Conservation (phyloP, 2,113 vertebrate genomes). For the Tichodroma muraria region DNA sequence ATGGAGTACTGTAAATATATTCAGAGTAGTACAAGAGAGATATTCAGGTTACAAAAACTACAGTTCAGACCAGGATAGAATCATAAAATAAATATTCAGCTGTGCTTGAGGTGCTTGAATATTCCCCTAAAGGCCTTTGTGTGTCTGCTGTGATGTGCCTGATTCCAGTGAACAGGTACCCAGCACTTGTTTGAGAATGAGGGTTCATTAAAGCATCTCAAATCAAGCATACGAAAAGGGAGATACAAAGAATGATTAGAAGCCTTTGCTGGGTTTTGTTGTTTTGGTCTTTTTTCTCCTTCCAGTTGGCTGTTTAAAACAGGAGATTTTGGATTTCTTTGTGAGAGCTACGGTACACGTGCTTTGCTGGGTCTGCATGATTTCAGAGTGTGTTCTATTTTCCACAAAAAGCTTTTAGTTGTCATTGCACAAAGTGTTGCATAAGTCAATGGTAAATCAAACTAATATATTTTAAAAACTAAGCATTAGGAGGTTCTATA, state of each 20-base stretch:
- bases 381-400: neutral
- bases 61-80: neutral
- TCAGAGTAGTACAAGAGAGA: neutral
- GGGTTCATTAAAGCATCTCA: neutral
- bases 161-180: neutral
- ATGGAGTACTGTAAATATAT: neutral
- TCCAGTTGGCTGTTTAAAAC: neutral
- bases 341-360: neutral
- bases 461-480: conserved; percentile 23
- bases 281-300: neutral
- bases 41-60: neutral
- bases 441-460: conserved; percentile 30
- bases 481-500: neutral
- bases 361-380: neutral
- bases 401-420: neutral
- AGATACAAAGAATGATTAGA: neutral
- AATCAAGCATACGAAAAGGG: neutral
- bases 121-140: neutral
- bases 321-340: neutral
- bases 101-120: neutral
- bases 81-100: neutral
- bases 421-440: neutral
- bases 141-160: neutral
- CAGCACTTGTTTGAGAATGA: neutral
- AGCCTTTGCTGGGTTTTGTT: neutral